A percentile compares a stretch with the other conserved stretches of the same genome.
Evolutionary conservation across 2,113 vertebrate species (phyloP).

Genomic region (Cnemophilus loriae): DNA sequence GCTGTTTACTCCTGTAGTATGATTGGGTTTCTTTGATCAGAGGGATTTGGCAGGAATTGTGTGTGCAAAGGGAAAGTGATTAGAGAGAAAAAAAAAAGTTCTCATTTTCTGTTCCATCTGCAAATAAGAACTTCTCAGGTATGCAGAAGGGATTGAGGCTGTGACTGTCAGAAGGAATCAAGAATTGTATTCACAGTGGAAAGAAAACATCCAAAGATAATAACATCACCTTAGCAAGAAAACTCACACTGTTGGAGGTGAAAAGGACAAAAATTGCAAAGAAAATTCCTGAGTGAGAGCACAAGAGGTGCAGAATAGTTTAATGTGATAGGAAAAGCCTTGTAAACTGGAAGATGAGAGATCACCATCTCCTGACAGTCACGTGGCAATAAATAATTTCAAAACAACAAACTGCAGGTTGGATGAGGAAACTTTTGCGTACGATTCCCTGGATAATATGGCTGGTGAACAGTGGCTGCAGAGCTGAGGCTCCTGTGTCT

Average conservation of each 20-base stretch:
- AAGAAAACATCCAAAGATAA: not conserved
- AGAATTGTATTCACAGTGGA: not conserved
- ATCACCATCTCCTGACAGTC: not conserved
- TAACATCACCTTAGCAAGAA: not conserved
- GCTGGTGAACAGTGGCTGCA: not conserved
- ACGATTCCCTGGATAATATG: accelerated
- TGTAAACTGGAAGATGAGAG: not conserved
- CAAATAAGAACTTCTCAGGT: not conserved
- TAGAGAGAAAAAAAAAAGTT: not conserved
- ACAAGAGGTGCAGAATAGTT: not conserved
- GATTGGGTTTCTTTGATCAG: not conserved
- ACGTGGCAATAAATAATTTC: not conserved
- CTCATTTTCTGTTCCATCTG: not conserved
- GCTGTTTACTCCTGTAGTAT: not conserved
- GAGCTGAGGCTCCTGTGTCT: not conserved
- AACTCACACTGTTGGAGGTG: not conserved
- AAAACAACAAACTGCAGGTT: not conserved
- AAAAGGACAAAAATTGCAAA: not conserved
- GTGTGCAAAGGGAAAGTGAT: not conserved
- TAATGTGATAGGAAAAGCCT: not conserved
- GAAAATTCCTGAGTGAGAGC: not conserved
- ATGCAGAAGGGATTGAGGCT: not conserved
- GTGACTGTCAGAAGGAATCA: not conserved
- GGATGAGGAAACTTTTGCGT: not conserved
- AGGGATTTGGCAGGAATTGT: not conserved